These are phyloP conservation scores for Dendroctonus ponderosae DNA, from an alignment of 1,140 invertebrate species.

Conservation along the genomic window DNA sequence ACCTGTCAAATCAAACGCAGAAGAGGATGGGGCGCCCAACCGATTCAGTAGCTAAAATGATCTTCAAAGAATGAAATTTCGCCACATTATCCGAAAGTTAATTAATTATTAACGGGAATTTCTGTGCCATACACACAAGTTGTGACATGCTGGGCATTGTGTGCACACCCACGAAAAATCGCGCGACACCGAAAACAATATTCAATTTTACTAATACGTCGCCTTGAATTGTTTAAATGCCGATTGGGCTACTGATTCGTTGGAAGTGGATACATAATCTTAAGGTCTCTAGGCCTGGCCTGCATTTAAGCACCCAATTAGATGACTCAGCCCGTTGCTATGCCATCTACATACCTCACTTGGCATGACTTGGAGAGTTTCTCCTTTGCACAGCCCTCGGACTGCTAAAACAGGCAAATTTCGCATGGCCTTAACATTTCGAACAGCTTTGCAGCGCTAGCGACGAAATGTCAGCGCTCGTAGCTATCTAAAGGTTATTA, in stretches of 20 bases:
- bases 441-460: no score
- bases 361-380: no score
- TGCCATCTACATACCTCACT: not conserved
- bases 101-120: not conserved
- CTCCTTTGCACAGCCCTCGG: no score
- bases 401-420: no score
- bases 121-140: no score
- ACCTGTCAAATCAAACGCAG: not conserved
- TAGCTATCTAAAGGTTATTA: no score
- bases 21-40: no score
- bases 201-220: slow-evolving; percentile 18
- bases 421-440: no score
- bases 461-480: no score
- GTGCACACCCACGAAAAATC: slow-evolving; percentile 7
- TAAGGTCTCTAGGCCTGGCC: slow-evolving; percentile 16
- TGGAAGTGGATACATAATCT: slow-evolving; percentile 19
- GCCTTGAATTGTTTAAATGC: slow-evolving; percentile 19
- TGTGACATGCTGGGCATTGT: not conserved
- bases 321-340: slow-evolving; percentile 1
- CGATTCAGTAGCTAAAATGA: not conserved
- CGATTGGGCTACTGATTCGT: slow-evolving; percentile 11
- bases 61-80: not conserved
- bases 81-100: not conserved
- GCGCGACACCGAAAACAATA: slow-evolving; percentile 13
- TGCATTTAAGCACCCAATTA: slow-evolving; percentile 15